Evolutionary conservation across 2,888 invertebrate genomes (phyloP).

Genomic region (Arge pagana): DNA sequence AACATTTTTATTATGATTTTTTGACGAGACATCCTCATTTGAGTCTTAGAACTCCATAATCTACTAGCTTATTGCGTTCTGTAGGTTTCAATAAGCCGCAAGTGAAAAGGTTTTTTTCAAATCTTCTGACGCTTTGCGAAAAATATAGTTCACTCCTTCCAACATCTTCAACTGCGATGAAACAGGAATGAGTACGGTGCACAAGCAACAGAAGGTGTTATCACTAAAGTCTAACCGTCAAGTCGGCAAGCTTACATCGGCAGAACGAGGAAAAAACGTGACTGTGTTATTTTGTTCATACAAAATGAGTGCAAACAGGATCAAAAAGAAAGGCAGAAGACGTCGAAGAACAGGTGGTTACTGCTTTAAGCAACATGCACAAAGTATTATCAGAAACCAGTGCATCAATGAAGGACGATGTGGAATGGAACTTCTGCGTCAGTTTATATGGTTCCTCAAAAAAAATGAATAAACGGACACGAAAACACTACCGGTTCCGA

Average conservation of each 20-base stretch:
- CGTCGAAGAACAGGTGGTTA: too few relatives aligned
- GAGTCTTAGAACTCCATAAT: constrained; percentile 16
- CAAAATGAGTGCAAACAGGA: too few relatives aligned
- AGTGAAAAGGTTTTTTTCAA: constrained; percentile 1
- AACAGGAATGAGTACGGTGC: constrained; percentile 27
- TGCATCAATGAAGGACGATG: too few relatives aligned
- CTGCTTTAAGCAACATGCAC: too few relatives aligned
- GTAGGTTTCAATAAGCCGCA: constrained; percentile 14
- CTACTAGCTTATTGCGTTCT: constrained; percentile 13
- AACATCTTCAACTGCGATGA: constrained; percentile 25
- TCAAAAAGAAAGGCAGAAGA: too few relatives aligned
- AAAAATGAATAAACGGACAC: background rate
- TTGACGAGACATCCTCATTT: constrained; percentile 12
- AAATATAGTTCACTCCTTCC: constrained; percentile 2
- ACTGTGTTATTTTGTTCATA: constrained; percentile 33
- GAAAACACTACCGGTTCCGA: background rate
- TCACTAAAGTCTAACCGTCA: constrained; percentile 27
- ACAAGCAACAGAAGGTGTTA: constrained; percentile 26
- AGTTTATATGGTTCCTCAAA: background rate
- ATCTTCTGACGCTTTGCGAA: constrained; percentile 1
- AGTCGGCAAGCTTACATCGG: constrained; percentile 33
- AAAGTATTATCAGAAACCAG: too few relatives aligned
- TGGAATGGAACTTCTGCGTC: constrained; percentile 4
- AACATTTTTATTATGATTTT: constrained; percentile 23
- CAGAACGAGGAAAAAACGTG: constrained; percentile 31